A percentile compares a stretch with the other conserved stretches of the same genome.
phyloP scores from a whole-genome alignment of 2,888 invertebrate genomes.

The Eupeodes luniger region DNA sequence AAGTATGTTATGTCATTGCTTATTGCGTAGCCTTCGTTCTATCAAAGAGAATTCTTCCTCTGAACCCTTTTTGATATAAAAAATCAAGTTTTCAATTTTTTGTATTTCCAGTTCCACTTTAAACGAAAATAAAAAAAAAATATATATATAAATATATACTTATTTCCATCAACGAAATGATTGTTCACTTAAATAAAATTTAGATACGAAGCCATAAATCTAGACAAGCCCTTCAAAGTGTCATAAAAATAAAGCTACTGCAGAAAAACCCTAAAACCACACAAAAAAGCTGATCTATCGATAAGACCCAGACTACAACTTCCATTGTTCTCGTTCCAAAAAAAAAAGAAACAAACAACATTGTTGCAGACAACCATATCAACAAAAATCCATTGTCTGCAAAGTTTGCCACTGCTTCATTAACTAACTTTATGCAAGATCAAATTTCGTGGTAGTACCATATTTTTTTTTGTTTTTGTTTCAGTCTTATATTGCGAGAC shows the following conservation, averaged over 20 bases:
- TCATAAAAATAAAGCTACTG: background rate
- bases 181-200: background rate
- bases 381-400: slow-evolving; percentile 2
- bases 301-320: background rate
- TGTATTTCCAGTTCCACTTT: too few species aligned
- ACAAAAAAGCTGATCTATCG: background rate
- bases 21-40: too few species aligned
- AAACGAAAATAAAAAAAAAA: too few species aligned
- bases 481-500: background rate
- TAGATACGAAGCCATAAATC: slow-evolving; percentile 2
- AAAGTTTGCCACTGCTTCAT: slow-evolving; percentile 22
- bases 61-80: too few species aligned
- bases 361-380: background rate
- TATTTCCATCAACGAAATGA: too few species aligned
- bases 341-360: background rate
- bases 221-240: slow-evolving; percentile 1
- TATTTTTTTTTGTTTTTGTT: background rate
- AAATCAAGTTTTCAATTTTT: too few species aligned
- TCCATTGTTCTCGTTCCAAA: background rate
- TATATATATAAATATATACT: too few species aligned
- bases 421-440: slow-evolving; percentile 30
- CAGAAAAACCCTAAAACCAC: background rate
- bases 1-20: too few species aligned
- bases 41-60: too few species aligned
- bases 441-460: slow-evolving; percentile 6